Evolutionary conservation across 1,140 invertebrate species (phyloP).

Genomic region (Polypedilum vanderplanki): DNA sequence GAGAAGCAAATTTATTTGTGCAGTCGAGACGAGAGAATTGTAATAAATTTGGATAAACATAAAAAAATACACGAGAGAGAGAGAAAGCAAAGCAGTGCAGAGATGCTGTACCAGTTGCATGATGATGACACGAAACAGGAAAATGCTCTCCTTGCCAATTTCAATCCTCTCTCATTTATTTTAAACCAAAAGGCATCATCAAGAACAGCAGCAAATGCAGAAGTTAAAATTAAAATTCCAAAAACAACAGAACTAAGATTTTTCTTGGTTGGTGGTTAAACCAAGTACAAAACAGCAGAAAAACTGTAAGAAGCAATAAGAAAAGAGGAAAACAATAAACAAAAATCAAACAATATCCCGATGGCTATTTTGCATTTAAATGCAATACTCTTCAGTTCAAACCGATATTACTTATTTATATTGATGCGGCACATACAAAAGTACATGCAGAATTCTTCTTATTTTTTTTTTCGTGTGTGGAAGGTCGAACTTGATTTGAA

Average conservation of each 20-base stretch:
- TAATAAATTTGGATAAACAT: slow-evolving; percentile 27
- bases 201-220: not conserved
- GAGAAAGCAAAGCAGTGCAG: not conserved
- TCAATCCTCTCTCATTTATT: not conserved
- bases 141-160: not conserved
- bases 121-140: not conserved
- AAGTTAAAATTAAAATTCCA: slow-evolving; percentile 16
- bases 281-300: not conserved
- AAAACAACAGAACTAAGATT: not conserved
- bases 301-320: not conserved
- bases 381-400: slow-evolving; percentile 3
- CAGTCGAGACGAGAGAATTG: not conserved
- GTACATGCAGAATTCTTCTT: not conserved
- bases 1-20: no score
- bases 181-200: not conserved
- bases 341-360: slow-evolving; percentile 28
- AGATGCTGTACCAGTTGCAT: slow-evolving; percentile 13
- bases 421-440: not conserved
- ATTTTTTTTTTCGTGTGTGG: not conserved
- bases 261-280: not conserved
- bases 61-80: slow-evolving; percentile 19
- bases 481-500: slow-evolving; percentile 6
- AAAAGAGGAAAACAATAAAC: not conserved
- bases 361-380: slow-evolving; percentile 20
- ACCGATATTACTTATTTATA: not conserved